phyloP scores from a whole-genome alignment of 1,140 invertebrate species.

The Drosophila repletoides region DNA sequence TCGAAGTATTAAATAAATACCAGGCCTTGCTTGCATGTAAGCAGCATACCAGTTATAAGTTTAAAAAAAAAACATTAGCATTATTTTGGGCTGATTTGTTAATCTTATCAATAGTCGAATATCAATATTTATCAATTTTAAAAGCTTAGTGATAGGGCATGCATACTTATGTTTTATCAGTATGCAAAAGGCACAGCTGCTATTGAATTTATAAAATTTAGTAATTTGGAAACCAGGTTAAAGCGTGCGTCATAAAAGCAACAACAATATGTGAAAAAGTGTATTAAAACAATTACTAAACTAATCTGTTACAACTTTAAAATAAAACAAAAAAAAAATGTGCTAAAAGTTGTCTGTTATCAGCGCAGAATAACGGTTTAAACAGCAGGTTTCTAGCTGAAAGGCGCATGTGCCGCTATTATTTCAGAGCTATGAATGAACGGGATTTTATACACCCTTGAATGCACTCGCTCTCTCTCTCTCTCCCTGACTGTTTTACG shows the following conservation, averaged over 20 bases:
- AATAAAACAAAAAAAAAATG: neutral
- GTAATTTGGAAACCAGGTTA: neutral
- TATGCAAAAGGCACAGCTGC: constrained; percentile 3
- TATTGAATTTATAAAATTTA: neutral
- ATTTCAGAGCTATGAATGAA: constrained; percentile 59
- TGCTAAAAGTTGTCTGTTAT: constrained; percentile 1
- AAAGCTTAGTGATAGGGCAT: constrained; percentile 23
- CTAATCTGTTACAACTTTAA: no score
- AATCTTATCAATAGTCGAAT: constrained; percentile 11
- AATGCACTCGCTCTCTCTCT: neutral
- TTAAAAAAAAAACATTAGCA: neutral
- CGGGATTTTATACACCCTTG: constrained; percentile 15
- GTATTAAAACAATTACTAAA: no score
- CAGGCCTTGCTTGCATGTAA: no score
- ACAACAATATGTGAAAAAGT: neutral
- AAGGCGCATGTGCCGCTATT: constrained; percentile 44
- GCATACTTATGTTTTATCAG: constrained; percentile 29
- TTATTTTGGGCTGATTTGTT: constrained; percentile 6
- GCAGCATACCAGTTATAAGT: neutral
- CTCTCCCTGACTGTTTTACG: neutral
- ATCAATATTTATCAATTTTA: constrained; percentile 9
- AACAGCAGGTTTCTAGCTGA: neutral
- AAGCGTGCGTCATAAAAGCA: constrained; percentile 1
- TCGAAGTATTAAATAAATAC: no score
- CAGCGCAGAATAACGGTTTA: neutral